Percentiles rank a stretch among this genome's conserved stretches.
These are phyloP conservation scores for Babylonia areolata DNA, from an alignment of 1,140 invertebrate genomes.

Conservation along the genomic window DNA sequence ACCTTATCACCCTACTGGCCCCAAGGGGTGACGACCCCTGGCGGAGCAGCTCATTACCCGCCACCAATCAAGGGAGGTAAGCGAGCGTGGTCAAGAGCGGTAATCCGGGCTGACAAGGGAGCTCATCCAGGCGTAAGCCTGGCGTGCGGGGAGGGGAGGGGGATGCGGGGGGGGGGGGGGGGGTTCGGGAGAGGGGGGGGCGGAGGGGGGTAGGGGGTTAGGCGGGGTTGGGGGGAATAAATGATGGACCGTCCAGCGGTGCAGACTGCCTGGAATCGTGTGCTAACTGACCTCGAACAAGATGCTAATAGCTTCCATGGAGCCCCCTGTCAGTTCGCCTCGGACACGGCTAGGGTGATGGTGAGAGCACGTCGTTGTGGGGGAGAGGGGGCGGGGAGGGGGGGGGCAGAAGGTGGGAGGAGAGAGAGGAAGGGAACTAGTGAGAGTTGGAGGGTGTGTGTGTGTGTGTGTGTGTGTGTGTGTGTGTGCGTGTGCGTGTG, in stretches of 20 bases:
- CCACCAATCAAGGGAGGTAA: constrained; percentile 14
- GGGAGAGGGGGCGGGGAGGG: constrained; percentile 2
- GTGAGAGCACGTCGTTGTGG: background rate
- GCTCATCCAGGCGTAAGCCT: constrained; percentile 9
- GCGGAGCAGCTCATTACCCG: background rate
- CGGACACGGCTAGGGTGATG: background rate
- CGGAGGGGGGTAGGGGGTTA: too few relatives aligned
- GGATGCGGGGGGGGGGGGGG: too few relatives aligned
- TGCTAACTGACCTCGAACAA: background rate
- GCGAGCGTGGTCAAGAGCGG: constrained; percentile 25
- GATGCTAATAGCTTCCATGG: constrained; percentile 7
- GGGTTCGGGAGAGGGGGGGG: too few relatives aligned
- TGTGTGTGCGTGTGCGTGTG: too few relatives aligned
- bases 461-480: too few relatives aligned
- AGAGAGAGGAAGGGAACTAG: background rate
- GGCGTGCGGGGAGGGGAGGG: too few relatives aligned
- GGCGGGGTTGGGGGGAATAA: too few relatives aligned
- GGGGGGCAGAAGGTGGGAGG: background rate
- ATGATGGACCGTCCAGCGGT: too few relatives aligned
- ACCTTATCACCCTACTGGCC: too few relatives aligned
- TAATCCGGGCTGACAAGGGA: constrained; percentile 23
- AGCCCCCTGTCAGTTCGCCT: background rate
- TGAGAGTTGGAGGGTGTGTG: background rate
- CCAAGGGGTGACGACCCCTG: background rate
- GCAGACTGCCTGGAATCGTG: too few relatives aligned